Conservation (phyloP, 2,113 vertebrate genomes). For the Oostethus manadensis region DNA sequence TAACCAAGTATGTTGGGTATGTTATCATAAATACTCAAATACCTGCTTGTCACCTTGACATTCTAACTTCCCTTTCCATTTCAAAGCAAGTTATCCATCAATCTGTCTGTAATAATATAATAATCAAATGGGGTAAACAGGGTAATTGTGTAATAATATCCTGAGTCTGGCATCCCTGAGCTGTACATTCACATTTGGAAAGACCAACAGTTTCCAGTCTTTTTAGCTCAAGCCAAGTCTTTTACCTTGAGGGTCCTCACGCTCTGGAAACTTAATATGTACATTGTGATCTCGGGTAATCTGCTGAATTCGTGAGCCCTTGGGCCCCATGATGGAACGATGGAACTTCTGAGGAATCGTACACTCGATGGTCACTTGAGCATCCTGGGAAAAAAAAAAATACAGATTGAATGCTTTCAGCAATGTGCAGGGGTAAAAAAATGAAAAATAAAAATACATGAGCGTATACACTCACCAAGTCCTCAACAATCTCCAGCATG, state of each 20-base stretch:
- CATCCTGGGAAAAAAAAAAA: conserved; percentile 76
- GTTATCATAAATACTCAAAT: too few species aligned
- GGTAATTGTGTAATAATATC: too few species aligned
- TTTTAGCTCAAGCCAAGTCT: neutral
- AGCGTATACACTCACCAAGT: conserved; percentile 76
- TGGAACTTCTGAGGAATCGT: conserved; percentile 92
- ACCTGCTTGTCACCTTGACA: too few species aligned
- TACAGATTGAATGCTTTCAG: neutral
- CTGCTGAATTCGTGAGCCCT: conserved; percentile 93
- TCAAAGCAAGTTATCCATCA: too few species aligned
- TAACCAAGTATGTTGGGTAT: too few species aligned
- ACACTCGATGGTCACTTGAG: conserved; percentile 92
- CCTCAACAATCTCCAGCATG: conserved; percentile 92
- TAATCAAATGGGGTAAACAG: too few species aligned
- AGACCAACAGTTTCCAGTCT: neutral
- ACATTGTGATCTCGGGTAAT: conserved; percentile 91
- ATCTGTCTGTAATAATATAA: too few species aligned
- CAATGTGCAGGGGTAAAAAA: neutral
- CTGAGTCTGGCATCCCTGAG: too few species aligned
- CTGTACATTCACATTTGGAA: neutral
- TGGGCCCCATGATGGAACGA: conserved; percentile 96
- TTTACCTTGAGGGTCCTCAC: conserved; percentile 80
- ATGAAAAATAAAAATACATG: neutral
- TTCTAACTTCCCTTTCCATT: too few species aligned
- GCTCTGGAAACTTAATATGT: conserved; percentile 96